Percentiles rank a stretch among this genome's conserved stretches.
Evolutionary conservation across 2,797 vertebrate genomes (phyloP).

Genomic region (Chelon auratus): DNA sequence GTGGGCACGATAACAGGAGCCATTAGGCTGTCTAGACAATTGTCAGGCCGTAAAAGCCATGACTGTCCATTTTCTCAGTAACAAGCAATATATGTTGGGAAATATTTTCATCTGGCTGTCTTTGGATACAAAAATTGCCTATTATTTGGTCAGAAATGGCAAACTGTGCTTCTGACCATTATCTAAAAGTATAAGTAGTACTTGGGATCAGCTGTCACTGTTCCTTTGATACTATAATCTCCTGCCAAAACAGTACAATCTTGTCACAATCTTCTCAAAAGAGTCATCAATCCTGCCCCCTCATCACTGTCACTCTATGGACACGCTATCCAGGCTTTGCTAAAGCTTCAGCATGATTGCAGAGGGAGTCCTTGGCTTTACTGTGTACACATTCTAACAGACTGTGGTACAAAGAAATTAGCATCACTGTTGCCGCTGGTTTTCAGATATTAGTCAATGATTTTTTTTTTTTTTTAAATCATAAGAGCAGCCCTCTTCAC

Average conservation of each 20-base stretch:
- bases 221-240: slow-evolving; percentile 27
- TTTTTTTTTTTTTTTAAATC: slow-evolving; percentile 32
- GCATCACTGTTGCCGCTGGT: slow-evolving; percentile 24
- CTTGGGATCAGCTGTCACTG: slow-evolving; percentile 22
- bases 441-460: slow-evolving; percentile 27
- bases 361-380: slow-evolving; percentile 40
- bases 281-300: slow-evolving; percentile 33
- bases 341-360: slow-evolving; percentile 42
- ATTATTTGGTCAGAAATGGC: slow-evolving; percentile 9
- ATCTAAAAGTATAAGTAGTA: neutral
- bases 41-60: slow-evolving; percentile 10
- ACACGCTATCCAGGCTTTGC: slow-evolving; percentile 43
- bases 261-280: slow-evolving; percentile 45
- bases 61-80: slow-evolving; percentile 19
- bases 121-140: neutral
- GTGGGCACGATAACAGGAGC: slow-evolving; percentile 21
- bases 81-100: slow-evolving; percentile 2
- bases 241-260: slow-evolving; percentile 32
- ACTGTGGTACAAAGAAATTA: slow-evolving; percentile 21
- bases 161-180: slow-evolving; percentile 1
- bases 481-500: slow-evolving; percentile 10
- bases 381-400: slow-evolving; percentile 31
- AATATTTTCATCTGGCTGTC: slow-evolving; percentile 1
- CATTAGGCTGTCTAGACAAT: slow-evolving; percentile 36
- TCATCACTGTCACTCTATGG: slow-evolving; percentile 47